phyloP scores from a whole-genome alignment of 2,888 invertebrate genomes.

The Rotaria macrura region DNA sequence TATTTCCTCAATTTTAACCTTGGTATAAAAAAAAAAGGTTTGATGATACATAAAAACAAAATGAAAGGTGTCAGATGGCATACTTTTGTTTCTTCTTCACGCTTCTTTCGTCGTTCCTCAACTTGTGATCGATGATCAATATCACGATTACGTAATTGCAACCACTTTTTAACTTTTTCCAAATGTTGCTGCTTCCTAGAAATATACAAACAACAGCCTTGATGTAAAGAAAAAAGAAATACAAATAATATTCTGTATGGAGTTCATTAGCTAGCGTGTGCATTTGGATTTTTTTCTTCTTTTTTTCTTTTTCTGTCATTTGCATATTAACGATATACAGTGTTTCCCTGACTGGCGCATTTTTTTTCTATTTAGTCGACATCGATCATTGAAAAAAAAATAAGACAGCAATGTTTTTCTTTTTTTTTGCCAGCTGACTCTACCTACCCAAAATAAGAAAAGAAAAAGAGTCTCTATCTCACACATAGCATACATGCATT shows the following conservation, averaged over 20 bases:
- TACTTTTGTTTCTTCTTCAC: slow-evolving; percentile 11
- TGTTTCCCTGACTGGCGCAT: not conserved
- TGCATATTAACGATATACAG: not conserved
- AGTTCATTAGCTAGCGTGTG: not conserved
- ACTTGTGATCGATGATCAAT: slow-evolving; percentile 9
- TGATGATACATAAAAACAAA: too few species aligned
- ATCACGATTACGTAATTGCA: slow-evolving; percentile 1
- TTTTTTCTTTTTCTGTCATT: not conserved
- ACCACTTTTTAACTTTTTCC: not conserved
- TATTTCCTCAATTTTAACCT: slow-evolving; percentile 1
- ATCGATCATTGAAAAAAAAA: not conserved
- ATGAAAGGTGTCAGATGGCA: not conserved
- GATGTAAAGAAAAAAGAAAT: not conserved
- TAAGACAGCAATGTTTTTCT: not conserved
- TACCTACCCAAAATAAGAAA: not conserved
- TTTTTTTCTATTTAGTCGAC: not conserved
- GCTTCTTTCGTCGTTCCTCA: slow-evolving; percentile 12
- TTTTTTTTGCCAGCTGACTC: not conserved
- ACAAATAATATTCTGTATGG: not conserved
- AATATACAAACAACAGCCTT: not conserved
- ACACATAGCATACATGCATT: not conserved
- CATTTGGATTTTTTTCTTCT: not conserved
- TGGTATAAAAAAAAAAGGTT: too few species aligned
- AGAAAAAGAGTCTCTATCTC: not conserved
- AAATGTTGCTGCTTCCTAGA: not conserved